phyloP scores from a whole-genome alignment of 2,888 invertebrate species.

The Drepana falcataria region DNA sequence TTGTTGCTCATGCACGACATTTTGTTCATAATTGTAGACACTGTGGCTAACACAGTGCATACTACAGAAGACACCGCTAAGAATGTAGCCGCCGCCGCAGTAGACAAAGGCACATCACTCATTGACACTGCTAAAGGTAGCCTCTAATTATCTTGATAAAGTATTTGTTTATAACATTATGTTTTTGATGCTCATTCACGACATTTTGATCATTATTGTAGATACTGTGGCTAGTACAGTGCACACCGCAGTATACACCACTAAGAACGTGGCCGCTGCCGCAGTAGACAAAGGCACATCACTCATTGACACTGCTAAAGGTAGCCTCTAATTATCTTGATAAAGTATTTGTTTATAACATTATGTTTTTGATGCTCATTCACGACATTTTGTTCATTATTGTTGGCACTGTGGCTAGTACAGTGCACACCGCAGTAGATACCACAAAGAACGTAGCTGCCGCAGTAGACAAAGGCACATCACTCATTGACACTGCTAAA shows the following conservation, averaged over 20 bases:
- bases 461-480: conserved; percentile 36
- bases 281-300: conserved; percentile 41
- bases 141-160: too few species aligned
- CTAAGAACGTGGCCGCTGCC: conserved; percentile 40
- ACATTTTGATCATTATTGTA: conserved; percentile 15
- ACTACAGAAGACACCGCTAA: conserved; percentile 10
- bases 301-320: conserved; percentile 32
- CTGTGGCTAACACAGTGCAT: conserved; percentile 19
- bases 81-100: conserved; percentile 18
- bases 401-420: conserved; percentile 28
- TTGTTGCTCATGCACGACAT: neutral
- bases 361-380: conserved; percentile 3
- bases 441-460: conserved; percentile 27
- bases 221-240: conserved; percentile 38
- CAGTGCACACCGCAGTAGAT: too few species aligned
- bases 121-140: conserved; percentile 28
- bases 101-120: conserved; percentile 26
- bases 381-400: too few species aligned
- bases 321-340: conserved; percentile 14
- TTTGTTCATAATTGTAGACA: conserved; percentile 9
- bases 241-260: conserved; percentile 36
- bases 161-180: neutral
- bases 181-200: conserved; percentile 1
- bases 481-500: conserved; percentile 38
- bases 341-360: conserved; percentile 2